Conservation (phyloP, 2,797 vertebrate genomes). For the Podargus strigoides region DNA sequence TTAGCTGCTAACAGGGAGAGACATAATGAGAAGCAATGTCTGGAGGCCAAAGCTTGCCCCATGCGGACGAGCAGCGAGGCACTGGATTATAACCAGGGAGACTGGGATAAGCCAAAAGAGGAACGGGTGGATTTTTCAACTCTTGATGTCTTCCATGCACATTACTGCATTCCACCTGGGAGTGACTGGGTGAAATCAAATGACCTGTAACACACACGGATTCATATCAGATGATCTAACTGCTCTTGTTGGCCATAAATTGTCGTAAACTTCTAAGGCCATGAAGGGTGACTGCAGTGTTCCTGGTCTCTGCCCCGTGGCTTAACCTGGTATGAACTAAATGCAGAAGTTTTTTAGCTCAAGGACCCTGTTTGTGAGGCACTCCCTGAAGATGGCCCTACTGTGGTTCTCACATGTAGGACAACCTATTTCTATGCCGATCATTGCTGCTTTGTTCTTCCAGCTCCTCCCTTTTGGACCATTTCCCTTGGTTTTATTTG, state of each 20-base stretch:
- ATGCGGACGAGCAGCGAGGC: neutral
- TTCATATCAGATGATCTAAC: neutral
- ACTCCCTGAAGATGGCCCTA: neutral
- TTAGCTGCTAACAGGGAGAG: neutral
- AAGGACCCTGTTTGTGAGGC: neutral
- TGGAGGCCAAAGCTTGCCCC: neutral
- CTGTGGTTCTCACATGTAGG: neutral
- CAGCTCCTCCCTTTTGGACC: constrained; percentile 6
- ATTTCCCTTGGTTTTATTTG: neutral
- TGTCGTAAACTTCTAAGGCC: neutral
- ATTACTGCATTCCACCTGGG: neutral
- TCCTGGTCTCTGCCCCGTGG: neutral
- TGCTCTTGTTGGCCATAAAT: neutral
- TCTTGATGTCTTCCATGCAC: neutral
- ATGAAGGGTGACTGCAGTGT: neutral
- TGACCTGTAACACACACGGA: neutral
- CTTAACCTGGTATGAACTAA: neutral
- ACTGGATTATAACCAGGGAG: neutral
- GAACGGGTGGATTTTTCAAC: neutral
- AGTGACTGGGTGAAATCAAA: neutral
- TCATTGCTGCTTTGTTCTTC: neutral
- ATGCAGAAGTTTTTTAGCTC: neutral
- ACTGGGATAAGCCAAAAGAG: neutral
- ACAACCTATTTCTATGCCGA: neutral
- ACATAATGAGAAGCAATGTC: neutral